phyloP scores from a whole-genome alignment of 2,113 vertebrate species.

The Cyphomyrus plagiostoma region DNA sequence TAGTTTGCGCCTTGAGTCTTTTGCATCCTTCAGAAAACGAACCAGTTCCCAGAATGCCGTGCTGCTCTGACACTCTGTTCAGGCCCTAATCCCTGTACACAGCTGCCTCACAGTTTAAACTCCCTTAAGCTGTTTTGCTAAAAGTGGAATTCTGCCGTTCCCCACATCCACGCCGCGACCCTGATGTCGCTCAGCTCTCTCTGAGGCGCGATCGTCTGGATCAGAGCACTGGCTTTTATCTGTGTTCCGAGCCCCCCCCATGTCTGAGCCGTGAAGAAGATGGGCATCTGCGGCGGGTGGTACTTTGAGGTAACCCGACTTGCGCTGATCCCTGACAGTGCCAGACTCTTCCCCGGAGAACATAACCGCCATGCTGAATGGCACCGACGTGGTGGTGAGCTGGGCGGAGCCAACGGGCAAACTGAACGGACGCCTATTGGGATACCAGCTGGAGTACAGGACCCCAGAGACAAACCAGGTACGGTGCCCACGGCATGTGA shows the following conservation, averaged over 20 bases:
- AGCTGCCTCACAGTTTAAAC: neutral
- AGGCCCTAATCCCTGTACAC: neutral
- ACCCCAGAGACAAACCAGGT: conserved; percentile 44
- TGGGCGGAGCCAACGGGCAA: conserved; percentile 65
- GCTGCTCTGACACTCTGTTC: neutral
- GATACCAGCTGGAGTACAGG: conserved; percentile 74
- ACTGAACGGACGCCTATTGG: conserved; percentile 68
- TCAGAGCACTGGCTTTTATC: neutral
- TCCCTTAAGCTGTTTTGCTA: neutral
- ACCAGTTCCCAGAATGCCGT: neutral
- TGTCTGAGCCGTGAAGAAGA: neutral
- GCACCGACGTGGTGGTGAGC: conserved; percentile 60
- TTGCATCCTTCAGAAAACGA: neutral
- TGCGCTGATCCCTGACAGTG: conserved; percentile 51
- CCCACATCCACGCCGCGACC: neutral
- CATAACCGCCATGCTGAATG: conserved; percentile 63
- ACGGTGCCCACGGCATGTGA: neutral
- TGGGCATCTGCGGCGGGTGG: neutral
- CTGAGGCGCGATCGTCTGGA: neutral
- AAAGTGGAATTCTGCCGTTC: neutral
- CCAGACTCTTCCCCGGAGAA: conserved; percentile 70
- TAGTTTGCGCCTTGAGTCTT: neutral
- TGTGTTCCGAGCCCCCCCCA: neutral
- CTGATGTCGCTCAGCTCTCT: neutral
- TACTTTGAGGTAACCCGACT: neutral